Evolutionary conservation across 2,113 vertebrate genomes (phyloP).

Genomic region (Sphaerodactylus townsendi): DNA sequence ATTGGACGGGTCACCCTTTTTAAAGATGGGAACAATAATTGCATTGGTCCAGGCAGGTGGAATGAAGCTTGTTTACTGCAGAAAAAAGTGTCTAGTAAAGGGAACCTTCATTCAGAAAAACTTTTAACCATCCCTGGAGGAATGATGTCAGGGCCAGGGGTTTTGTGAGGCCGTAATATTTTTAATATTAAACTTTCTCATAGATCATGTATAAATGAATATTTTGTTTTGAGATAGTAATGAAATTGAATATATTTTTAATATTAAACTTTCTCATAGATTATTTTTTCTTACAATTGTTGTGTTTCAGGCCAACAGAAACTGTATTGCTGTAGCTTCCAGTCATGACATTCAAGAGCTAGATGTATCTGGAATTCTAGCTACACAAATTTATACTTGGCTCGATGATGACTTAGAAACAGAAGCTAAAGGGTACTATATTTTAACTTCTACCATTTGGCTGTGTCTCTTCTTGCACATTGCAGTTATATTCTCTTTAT

Average conservation of each 20-base stretch:
- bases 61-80: no score
- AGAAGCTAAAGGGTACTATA: slow-evolving; percentile 88
- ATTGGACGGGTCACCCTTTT: no score
- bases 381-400: slow-evolving; percentile 95
- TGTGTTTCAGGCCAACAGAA: slow-evolving; percentile 90
- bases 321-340: slow-evolving; percentile 96
- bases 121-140: no score
- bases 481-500: not conserved
- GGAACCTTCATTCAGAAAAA: no score
- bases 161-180: no score
- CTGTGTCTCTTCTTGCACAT: not conserved
- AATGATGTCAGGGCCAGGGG: no score
- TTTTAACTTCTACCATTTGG: not conserved
- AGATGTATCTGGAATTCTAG: slow-evolving; percentile 95
- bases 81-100: no score
- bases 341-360: slow-evolving; percentile 97
- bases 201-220: not conserved
- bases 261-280: slow-evolving; percentile 14
- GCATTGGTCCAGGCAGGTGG: no score
- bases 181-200: slow-evolving; percentile 20
- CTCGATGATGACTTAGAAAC: slow-evolving; percentile 90
- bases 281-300: slow-evolving; percentile 1
- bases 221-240: not conserved
- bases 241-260: not conserved
- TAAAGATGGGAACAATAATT: no score